Conservation (phyloP, 2,797 vertebrate species). For the Anguilla marmorata region DNA sequence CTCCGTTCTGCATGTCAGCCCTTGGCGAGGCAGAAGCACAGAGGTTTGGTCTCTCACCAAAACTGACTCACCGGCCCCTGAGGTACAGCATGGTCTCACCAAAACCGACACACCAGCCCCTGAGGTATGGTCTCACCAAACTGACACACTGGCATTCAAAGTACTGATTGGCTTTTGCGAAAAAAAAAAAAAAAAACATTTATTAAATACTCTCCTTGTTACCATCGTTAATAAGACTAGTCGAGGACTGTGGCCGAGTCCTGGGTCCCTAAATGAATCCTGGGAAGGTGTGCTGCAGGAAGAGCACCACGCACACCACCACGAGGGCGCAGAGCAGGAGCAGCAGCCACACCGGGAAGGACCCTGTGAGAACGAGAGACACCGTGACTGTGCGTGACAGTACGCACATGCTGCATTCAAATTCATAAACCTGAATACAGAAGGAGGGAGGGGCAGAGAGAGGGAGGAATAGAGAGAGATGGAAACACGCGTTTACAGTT, state of each 20-base stretch:
- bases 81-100: background rate
- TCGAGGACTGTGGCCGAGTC: background rate
- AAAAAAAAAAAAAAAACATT: background rate
- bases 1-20: background rate
- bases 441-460: background rate
- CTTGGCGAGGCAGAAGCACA: background rate
- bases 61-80: background rate
- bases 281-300: conserved; percentile 80
- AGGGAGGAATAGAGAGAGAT: background rate
- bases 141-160: conserved; percentile 17
- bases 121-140: background rate
- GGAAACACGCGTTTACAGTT: background rate
- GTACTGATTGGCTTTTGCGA: background rate
- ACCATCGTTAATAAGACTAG: background rate
- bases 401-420: background rate
- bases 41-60: background rate
- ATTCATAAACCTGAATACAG: too few relatives aligned
- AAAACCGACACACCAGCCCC: background rate
- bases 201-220: conserved; percentile 13
- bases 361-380: conserved; percentile 65
- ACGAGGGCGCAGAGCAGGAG: conserved; percentile 80
- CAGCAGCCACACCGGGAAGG: conserved; percentile 85
- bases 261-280: conserved; percentile 70
- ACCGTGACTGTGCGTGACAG: background rate
- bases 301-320: conserved; percentile 74